Conservation (phyloP, 2,797 vertebrate species). For the Pygocentrus nattereri region DNA sequence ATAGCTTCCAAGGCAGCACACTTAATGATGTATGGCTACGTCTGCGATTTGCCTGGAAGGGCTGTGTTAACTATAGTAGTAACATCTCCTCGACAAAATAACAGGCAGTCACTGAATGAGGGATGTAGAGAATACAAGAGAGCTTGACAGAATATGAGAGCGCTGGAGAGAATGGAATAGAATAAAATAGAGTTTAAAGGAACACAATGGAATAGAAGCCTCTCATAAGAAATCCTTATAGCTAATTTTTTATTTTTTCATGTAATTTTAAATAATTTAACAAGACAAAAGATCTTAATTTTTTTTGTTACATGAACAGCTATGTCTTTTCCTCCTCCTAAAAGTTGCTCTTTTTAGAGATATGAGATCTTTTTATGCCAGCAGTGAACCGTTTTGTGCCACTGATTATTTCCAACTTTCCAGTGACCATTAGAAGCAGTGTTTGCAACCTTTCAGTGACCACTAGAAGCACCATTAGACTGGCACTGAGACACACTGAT, state of each 20-base stretch:
- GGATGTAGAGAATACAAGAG: constrained; percentile 60
- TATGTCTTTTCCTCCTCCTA: neutral
- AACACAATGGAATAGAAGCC: neutral
- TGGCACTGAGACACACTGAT: constrained; percentile 8
- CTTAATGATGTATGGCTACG: constrained; percentile 72
- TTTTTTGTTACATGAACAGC: too few species aligned
- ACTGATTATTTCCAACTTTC: neutral
- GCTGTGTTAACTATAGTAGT: constrained; percentile 73
- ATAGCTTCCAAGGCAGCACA: constrained; percentile 69
- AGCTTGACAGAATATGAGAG: constrained; percentile 42
- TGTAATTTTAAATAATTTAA: too few species aligned
- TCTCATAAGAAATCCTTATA: neutral
- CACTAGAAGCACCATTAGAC: constrained; percentile 20
- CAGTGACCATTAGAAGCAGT: constrained; percentile 12
- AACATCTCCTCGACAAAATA: constrained; percentile 73
- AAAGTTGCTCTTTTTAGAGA: neutral
- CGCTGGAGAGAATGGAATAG: constrained; percentile 21
- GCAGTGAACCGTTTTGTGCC: neutral
- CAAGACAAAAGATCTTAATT: too few species aligned
- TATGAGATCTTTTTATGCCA: neutral
- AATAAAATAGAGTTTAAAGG: neutral
- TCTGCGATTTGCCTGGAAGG: constrained; percentile 73
- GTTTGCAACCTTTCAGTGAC: constrained; percentile 22
- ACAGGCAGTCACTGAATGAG: constrained; percentile 59
- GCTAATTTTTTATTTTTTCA: too few species aligned